Conservation (phyloP, 2,888 invertebrate species). For the Tryphoninae sp. region DNA sequence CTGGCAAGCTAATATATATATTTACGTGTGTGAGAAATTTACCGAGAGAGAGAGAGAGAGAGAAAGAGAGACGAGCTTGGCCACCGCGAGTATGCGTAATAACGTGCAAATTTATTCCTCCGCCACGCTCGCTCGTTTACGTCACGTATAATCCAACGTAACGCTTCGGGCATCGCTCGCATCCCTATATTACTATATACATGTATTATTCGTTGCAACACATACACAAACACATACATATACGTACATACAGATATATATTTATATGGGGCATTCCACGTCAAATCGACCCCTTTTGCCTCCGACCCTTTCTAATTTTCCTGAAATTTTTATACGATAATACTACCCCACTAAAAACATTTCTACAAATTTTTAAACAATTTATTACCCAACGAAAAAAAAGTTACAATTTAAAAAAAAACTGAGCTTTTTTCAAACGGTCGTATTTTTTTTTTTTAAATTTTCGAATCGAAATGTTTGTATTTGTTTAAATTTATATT, state of each 20-base stretch:
- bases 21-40: slow-evolving; percentile 13
- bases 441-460: no score
- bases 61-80: slow-evolving; percentile 48
- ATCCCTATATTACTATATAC: slow-evolving; percentile 22
- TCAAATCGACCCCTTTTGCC: no score
- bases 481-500: no score
- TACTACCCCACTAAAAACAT: no score
- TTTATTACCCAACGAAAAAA: no score
- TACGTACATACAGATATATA: slow-evolving; percentile 21
- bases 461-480: no score
- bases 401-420: no score
- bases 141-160: slow-evolving; percentile 63
- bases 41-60: background rate
- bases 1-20: slow-evolving; percentile 31
- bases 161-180: slow-evolving; percentile 60
- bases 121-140: slow-evolving; percentile 66
- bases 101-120: slow-evolving; percentile 73
- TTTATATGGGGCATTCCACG: background rate
- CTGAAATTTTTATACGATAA: no score
- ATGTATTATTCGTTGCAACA: slow-evolving; percentile 36
- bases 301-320: no score
- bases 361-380: no score
- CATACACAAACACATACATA: background rate
- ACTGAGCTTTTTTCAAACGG: no score
- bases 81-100: slow-evolving; percentile 65